Conservation (phyloP, 2,113 vertebrate species). For the Vicugna pacos region DNA sequence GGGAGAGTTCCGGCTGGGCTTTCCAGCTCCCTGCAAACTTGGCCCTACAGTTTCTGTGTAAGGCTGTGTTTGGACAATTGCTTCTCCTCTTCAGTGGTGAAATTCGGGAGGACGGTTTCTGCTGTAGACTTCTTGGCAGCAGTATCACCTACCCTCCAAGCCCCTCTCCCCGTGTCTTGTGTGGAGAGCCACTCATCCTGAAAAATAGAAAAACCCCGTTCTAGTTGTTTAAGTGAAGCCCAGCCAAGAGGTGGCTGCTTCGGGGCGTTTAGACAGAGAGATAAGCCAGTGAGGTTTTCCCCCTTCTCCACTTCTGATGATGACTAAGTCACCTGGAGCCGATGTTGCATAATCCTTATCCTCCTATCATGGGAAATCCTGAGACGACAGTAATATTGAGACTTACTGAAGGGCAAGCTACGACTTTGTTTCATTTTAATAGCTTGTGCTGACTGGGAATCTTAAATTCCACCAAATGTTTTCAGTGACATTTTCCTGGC, state of each 20-base stretch:
- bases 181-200: neutral
- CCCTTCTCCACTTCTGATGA: neutral
- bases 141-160: neutral
- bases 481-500: slow-evolving; percentile 47
- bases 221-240: neutral
- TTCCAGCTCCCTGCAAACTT: neutral
- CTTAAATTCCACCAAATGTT: neutral
- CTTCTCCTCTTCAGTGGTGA: neutral
- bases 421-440: slow-evolving; percentile 59
- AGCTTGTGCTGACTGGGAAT: slow-evolving; percentile 46
- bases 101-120: neutral
- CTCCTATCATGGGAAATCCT: slow-evolving; percentile 37
- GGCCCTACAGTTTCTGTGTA: neutral
- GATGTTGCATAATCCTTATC: slow-evolving; percentile 24
- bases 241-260: neutral
- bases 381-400: neutral
- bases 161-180: neutral
- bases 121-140: neutral
- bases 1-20: neutral
- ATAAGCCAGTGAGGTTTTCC: neutral
- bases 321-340: slow-evolving; percentile 43
- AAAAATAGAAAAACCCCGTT: neutral
- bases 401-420: neutral
- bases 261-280: neutral
- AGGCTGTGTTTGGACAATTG: neutral